Base-by-base conservation (phyloP, 2,888 invertebrate species). In the Esperia sulphurella region DNA sequence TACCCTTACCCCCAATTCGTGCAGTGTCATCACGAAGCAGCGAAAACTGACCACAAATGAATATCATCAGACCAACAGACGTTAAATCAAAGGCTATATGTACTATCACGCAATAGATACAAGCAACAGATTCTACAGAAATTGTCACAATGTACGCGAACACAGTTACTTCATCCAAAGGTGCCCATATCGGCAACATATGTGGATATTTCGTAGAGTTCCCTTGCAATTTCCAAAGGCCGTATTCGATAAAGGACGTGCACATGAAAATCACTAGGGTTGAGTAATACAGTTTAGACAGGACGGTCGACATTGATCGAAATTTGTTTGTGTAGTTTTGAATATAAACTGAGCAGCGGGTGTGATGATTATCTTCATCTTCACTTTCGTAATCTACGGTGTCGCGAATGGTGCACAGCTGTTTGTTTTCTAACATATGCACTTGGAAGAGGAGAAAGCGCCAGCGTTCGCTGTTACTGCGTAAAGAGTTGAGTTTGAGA, bases 21-120 rank as follows among this genome's bases (percentile, higher is more conserved):
- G 71, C 67, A 52, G 79, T 70, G 46, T 70, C 71, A 5, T 67
- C 50, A 5, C 71, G 68, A 4, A 87, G 58, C 29, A 72, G 52
- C 7, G 61, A 52, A 56, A 76, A 83, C 53, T 85, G 83, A 0
- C 83, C 84, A 42, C 78, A 73, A n/a, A 75, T 53, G 45, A 83
- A 83, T 46, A 83, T 76, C 76, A 84, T 83, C 7, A 82, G 55
- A 0, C 83, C 83, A 0, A 82, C 64, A 8, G 68, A 61, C 1
- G 71, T 66, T 28, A 76, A 50, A 54, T 87, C 87, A 48, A 84
- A 87, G 1, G 68, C 71, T 9, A 67, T 51, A 46, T 87, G 87
- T 1, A 79, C 63, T 13, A 43, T 50, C 0, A 84, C 80, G 39
- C 76, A 79, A 48, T 77, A 85, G 1, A 68, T 33, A 0, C 81